Evolutionary conservation across 2,888 invertebrate species (phyloP).

Genomic region (Eurytoma adleriae): DNA sequence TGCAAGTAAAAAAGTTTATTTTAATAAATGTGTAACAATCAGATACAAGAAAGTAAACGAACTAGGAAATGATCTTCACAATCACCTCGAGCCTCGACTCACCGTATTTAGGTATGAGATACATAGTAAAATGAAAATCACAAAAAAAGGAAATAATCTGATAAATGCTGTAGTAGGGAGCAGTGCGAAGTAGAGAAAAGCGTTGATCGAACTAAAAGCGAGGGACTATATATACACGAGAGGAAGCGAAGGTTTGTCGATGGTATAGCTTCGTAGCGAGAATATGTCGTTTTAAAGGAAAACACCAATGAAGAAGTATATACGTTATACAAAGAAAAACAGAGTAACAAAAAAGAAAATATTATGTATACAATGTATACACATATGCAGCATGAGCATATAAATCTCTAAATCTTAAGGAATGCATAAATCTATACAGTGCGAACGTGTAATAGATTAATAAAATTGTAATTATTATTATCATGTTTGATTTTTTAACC

Average conservation of each 20-base stretch:
- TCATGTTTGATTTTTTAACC: slow-evolving; percentile 24
- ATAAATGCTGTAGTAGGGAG: too few relatives aligned
- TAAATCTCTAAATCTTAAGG: slow-evolving; percentile 60
- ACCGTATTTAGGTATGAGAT: background rate
- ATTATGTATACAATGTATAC: slow-evolving; percentile 70
- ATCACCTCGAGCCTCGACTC: slow-evolving; percentile 26
- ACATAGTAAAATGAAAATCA: background rate
- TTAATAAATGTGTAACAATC: too few relatives aligned
- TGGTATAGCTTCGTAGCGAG: slow-evolving; percentile 38
- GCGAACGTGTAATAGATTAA: slow-evolving; percentile 71
- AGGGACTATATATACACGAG: slow-evolving; percentile 7
- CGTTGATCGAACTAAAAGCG: slow-evolving; percentile 10
- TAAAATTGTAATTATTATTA: slow-evolving; percentile 67
- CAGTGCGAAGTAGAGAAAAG: slow-evolving; percentile 1
- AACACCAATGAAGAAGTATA: slow-evolving; percentile 63
- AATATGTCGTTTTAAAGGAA: slow-evolving; percentile 49
- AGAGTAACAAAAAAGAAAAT: background rate
- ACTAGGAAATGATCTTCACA: too few relatives aligned
- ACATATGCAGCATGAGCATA: slow-evolving; percentile 60
- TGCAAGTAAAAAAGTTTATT: too few relatives aligned
- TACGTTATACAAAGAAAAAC: slow-evolving; percentile 23
- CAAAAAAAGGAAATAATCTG: background rate
- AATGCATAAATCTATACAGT: slow-evolving; percentile 67
- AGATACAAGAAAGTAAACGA: too few relatives aligned
- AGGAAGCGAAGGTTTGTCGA: slow-evolving; percentile 14